Base-by-base conservation (phyloP, 2,113 vertebrate genomes). In the Pimephales promelas region DNA sequence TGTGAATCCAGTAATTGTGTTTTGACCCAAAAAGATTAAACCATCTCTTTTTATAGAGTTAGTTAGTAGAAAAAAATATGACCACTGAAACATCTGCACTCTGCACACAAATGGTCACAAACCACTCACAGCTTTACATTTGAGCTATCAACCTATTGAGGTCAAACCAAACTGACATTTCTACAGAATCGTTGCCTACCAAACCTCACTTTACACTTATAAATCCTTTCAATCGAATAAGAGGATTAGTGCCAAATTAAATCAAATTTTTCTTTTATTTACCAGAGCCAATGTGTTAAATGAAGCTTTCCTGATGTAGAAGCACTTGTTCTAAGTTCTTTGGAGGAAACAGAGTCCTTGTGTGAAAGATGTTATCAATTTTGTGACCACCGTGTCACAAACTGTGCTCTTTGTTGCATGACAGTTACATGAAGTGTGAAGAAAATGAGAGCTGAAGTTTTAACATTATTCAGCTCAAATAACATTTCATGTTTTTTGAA, bases 121-220 rank as follows among this genome's bases (percentile, higher is more conserved):
- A 62, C 56, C 56, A 77, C 31, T 57, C n/a, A 7, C 22, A 59
- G 22, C 20, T 77, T 40, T 40, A n/a, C n/a, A 78, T 43, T 62
- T 79, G 22, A 18, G n/a, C 34, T 16, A 36, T 43, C 22, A 77
- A 10, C 54, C 75, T 26, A 36, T 36, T 57, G 34, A 61, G 56
- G 36, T 61, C 56, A 24, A 59, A 43, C 56, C 74, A 76, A 40
- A 76, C 49, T 8, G 16, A 76, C 73, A 56, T 56, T 56, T 74
- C 1, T 24, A 74, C 8, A 28, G n/a, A 49, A 8, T 73, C 34
- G 8, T 52, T 26, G 16, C 22, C 49, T 49, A 34, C 31, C 74
- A 57, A 16, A 20, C 52, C 28, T 56, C 10, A 57, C 7, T 34
- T 36, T 76, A 56, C 18, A 56, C 28, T 34, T 57, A n/a, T 5